These are phyloP conservation scores for Brachionus plicatilis DNA, from an alignment of 1,140 invertebrate species.

Conservation along the genomic window DNA sequence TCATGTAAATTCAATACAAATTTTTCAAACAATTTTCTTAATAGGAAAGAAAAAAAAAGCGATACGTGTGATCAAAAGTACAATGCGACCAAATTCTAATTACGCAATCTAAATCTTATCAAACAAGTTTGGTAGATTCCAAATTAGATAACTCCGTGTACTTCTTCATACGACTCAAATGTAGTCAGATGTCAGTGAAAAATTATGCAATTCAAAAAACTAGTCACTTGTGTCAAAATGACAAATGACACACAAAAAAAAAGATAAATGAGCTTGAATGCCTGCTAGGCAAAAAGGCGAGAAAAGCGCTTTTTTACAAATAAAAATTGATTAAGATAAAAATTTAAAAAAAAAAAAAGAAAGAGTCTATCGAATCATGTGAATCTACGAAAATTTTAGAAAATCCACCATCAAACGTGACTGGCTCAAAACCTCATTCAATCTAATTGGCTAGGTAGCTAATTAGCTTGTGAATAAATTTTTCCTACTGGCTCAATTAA, in stretches of 20 bases:
- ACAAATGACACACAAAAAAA: constrained; percentile 19
- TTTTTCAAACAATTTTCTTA: background rate
- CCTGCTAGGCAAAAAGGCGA: constrained; percentile 10
- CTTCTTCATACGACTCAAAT: background rate
- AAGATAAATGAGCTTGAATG: constrained; percentile 19
- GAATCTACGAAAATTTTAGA: background rate
- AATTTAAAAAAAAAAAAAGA: too few relatives aligned
- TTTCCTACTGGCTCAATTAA: background rate
- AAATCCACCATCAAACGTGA: background rate
- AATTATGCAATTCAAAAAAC: background rate
- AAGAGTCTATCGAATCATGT: background rate
- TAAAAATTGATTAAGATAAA: constrained; percentile 20
- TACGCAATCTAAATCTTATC: constrained; percentile 13
- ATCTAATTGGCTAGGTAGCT: background rate
- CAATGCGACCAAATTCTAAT: background rate
- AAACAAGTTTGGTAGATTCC: background rate
- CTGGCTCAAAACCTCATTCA: background rate
- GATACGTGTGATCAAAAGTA: background rate
- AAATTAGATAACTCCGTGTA: background rate
- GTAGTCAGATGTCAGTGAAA: constrained; percentile 4
- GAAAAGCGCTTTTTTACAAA: background rate
- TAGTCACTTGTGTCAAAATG: constrained; percentile 20
- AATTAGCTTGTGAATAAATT: background rate
- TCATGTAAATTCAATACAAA: background rate
- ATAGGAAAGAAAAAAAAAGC: background rate